Evolutionary conservation across 2,113 vertebrate species (phyloP), one percentile per base, ranked within the genome.

Genomic region (Lepisosteus oculatus): DNA sequence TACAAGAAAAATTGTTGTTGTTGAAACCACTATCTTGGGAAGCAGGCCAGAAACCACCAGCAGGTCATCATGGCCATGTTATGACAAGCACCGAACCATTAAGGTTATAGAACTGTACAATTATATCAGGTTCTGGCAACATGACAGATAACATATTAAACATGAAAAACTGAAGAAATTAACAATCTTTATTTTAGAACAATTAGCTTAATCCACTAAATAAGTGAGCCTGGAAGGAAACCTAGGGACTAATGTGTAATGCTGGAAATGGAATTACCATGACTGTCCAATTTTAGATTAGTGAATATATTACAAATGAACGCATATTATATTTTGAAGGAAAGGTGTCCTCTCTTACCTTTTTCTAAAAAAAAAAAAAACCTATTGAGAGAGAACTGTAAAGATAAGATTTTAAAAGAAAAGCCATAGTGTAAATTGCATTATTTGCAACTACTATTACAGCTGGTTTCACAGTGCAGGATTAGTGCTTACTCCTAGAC

Each of bases 41-140:
- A 65, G 29, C 43, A 55, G 47, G 45, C 51, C 51, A 68, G 45
- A 29, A 56, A 55, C 67, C 67, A 68, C 47, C 47, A 9, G 29
- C 44, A 13, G 47, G 67, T 68, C 67, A 68, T 41, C 45, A 55
- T 17, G 29, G 67, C 67, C 14, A 14, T 56, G 67, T 68, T 68
- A 55, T 68, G 67, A 55, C 45, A 68, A 68, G 51, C 15, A 68
- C 14, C 45, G 51, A 56, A 54, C 51, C 7, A 55, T 68, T 68
- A 54, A 54, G 55, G 6, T 55, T 54, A 55, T 51, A 43, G n/a
- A 68, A n/a, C 45, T 3, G 45, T 17, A 68, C 67, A 68, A 54
- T 56, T n/a, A 61, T 44, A n/a, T 61, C 29, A 70, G 56, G 42
- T 42, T n/a, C 42, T 14, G n/a, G 9, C 13, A 59, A 44, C 13